Base-by-base conservation (phyloP, 2,888 invertebrate species). In the Acleris emargana region DNA sequence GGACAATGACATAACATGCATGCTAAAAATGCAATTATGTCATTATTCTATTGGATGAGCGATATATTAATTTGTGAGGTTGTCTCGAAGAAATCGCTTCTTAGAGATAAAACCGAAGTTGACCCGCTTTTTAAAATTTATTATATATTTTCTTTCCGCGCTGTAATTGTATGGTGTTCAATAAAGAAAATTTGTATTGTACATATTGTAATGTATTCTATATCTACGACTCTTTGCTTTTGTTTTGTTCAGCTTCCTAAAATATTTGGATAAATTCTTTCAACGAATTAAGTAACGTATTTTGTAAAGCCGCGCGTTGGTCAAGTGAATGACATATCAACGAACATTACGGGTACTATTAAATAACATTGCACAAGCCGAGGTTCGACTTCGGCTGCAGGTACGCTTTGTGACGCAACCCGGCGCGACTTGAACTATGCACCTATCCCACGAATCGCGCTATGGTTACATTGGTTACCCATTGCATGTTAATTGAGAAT, bases 351-450 rank as follows among this genome's bases (percentile, higher is more conserved):
- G 59, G 64, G 49, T 60, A 47, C 58, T 60, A 60, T 55, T 57
- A 66, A 66, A 66, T 61, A 18, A 52, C 38, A 18, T 66, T 66
- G 50, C 66, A 49, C 61, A 66, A 66, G 57, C 18, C 51, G 61
- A 61, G 61, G 50, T 45, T 57, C 57, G 66, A 57, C 57, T 66
- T 51, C n/a, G 38, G 45, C 66, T 25, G 55, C 55, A 55, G 64
- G 45, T 49, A 49, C 17, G 49, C 43, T 61, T 63, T 45, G 58
- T 63, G 51, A 25, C 57, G 61, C 66, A 66, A 66, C 55, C 16
- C 57, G 51, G 52, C 58, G 67, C 58, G 62, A 62, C 50, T 63
- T 71, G 71, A 71, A 67, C 71, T 68, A 62, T 70, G 68, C 68
- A 64, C 69, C 71, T 66, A 64, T 71, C 68, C 70, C 68, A 70